Base-by-base conservation (phyloP, 2,888 invertebrate genomes). In the Pristionchus fissidentatus region DNA sequence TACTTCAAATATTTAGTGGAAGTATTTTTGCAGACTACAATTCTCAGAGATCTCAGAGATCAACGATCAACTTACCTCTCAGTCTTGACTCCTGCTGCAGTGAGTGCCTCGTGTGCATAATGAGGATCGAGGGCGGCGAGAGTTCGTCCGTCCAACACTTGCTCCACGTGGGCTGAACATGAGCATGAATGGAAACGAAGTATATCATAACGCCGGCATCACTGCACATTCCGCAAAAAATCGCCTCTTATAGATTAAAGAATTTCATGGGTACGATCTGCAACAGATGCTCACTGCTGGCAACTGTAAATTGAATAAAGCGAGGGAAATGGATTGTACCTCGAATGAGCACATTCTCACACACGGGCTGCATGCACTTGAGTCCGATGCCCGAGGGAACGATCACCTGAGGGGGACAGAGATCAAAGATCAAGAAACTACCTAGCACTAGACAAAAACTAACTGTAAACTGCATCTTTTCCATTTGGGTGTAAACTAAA, bases 1-100 rank as follows among this genome's bases (percentile, higher is more conserved):
- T n/a, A n/a, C n/a, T n/a, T n/a, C n/a, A n/a, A n/a, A n/a, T n/a
- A n/a, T n/a, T n/a, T n/a, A n/a, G n/a, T n/a, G n/a, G n/a, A n/a
- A n/a, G n/a, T n/a, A n/a, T n/a, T n/a, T n/a, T n/a, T n/a, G n/a
- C n/a, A n/a, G n/a, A n/a, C n/a, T n/a, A n/a, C n/a, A n/a, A n/a
- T n/a, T n/a, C n/a, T n/a, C n/a, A n/a, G n/a, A n/a, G n/a, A n/a
- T n/a, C n/a, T n/a, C n/a, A n/a, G n/a, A n/a, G n/a, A n/a, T n/a
- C n/a, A n/a, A n/a, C n/a, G n/a, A n/a, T n/a, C n/a, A n/a, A 60
- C 80, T 60, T 62, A 80, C 80, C 60, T 60, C 41, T 80, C 80
- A n/a, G 41, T 29, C 43, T 19, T 3, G 29, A 80, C 35, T 22
- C 43, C 60, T 8, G 80, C 80, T 8, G 80, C 80, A 41, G 41